Evolutionary conservation across 1,140 invertebrate genomes (phyloP), one percentile per base, ranked within the genome.

Genomic region (Drosophila leontia): DNA sequence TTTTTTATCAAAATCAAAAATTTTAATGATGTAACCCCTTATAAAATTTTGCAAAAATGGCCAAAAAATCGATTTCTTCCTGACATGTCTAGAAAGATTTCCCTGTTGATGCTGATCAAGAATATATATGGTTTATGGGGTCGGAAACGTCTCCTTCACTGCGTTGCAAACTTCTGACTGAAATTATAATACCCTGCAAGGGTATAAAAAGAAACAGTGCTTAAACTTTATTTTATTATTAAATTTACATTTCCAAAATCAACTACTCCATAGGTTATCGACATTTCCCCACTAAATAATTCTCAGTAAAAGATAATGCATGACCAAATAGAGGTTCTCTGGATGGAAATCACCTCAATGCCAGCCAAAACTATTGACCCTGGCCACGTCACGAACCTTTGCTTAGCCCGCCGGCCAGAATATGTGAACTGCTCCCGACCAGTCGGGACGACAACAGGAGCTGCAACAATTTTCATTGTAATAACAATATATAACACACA

Each of bases 401-500:
- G 39, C 34, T 29, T 63, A 72, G 82, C 75, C 80, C 75, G 51
- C 44, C 47, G 79, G 79, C 50, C 69, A 86, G 65, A 87, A 77
- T 56, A 44, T 61, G 62, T 62, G 57, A 35, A 75, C 79, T 78
- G 51, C 50, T 60, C 44, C 53, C 44, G 61, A 63, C 67, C 74
- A 77, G 63, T 35, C 37, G 51, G 17, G 53, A 41, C 42, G 45
- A 15, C 9, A 53, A 32, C 39, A 53, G 48, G 59, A 68, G 50
- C 75, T 62, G 65, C 75, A 88, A 88, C 84, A 71, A 88, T 88
- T 88, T 88, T 68, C 84, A 78, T 70, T 63, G 80, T 90, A 88
- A 88, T 88, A 88, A 88, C 84, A 88, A 88, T 88, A 88, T 88
- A 88, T 88, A 90, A 88, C 84, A 88, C 70, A 88, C 85, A 88